Base-by-base conservation (phyloP, 1,140 invertebrate species). In the Hirudo medicinalis region DNA sequence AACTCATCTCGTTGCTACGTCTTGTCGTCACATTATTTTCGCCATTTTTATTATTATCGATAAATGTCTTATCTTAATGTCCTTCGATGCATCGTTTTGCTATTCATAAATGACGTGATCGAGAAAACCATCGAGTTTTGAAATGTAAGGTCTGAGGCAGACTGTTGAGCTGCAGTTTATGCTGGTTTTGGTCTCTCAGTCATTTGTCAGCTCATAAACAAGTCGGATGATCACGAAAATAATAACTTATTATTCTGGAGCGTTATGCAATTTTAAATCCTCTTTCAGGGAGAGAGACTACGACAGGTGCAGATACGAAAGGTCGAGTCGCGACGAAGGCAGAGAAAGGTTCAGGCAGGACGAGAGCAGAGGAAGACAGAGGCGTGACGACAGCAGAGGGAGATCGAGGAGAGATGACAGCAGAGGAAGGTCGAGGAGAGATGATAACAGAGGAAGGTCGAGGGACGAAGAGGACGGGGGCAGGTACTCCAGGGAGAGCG, bases 401-500 rank as follows among this genome's bases (percentile, higher is more conserved):
- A n/a, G 29, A 32, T 32, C 57, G 57, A 63, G 29, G 20, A 25
- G 22, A 20, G 57, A 63, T 11, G 57, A 32, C 29, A 25, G 57
- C 29, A 32, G 57, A 25, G 57, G 29, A 13, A 63, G 57, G 22
- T 63, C 29, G 17, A 63, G 29, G 29, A 57, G 25, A 5, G 54
- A 57, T 25, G 54, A 57, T 9, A 20, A 9, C 20, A n/a, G n/a
- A n/a, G n/a, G n/a, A n/a, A n/a, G n/a, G n/a, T n/a, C n/a, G n/a
- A n/a, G 54, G 20, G 54, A 57, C 9, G 22, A 25, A n/a, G 57
- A 22, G 57, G 20, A 63, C 19, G 57, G 11, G 29, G 11, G 57
- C 29, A 63, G 57, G 57, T 32, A 63, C 57, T 63, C 57, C 57
- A 63, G 29, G 57, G 57, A 63, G 9, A n/a, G 29, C 54, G 20